Percentiles rank a stretch among this genome's conserved stretches.
These are phyloP conservation scores for Rhaphigaster nebulosa DNA, from an alignment of 2,888 invertebrate genomes.

Conservation along the genomic window DNA sequence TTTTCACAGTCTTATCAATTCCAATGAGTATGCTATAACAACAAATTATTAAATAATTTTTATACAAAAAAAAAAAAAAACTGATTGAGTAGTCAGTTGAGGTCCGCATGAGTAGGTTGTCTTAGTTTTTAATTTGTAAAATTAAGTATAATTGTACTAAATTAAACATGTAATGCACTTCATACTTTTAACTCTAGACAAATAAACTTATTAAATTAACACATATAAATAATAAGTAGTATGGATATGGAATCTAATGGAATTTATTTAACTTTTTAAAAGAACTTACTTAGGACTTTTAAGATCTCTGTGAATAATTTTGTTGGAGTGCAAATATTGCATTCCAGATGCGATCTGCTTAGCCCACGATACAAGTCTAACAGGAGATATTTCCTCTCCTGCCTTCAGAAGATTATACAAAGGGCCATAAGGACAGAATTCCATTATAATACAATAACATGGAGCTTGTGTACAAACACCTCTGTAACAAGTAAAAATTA, in stretches of 20 bases:
- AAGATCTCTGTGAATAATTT: conserved; percentile 97
- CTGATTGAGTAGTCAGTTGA: too few species aligned
- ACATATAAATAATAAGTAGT: not conserved
- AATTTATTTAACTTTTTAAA: not conserved
- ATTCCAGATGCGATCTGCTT: conserved; percentile 96
- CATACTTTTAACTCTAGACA: not conserved
- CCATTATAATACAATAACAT: conserved; percentile 97
- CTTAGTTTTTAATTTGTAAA: too few species aligned
- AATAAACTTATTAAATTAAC: not conserved
- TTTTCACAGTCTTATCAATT: conserved; percentile 86
- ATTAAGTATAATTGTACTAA: not conserved
- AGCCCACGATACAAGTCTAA: conserved; percentile 90
- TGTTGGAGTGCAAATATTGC: conserved; percentile 95
- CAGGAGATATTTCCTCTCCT: conserved; percentile 87
- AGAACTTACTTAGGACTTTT: conserved; percentile 97
- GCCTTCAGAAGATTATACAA: conserved; percentile 90
- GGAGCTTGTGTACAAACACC: conserved; percentile 95
- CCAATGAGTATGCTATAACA: conserved; percentile 83
- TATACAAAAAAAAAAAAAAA: conserved; percentile 66
- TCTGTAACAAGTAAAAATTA: conserved; percentile 70
- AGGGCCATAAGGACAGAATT: conserved; percentile 96
- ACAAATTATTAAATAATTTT: not conserved
- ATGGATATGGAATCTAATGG: not conserved
- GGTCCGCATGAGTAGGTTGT: too few species aligned
- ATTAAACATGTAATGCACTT: not conserved